These are phyloP conservation scores for Cephalopholis sonnerati DNA, from an alignment of 2,113 vertebrate genomes.

Conservation along the genomic window DNA sequence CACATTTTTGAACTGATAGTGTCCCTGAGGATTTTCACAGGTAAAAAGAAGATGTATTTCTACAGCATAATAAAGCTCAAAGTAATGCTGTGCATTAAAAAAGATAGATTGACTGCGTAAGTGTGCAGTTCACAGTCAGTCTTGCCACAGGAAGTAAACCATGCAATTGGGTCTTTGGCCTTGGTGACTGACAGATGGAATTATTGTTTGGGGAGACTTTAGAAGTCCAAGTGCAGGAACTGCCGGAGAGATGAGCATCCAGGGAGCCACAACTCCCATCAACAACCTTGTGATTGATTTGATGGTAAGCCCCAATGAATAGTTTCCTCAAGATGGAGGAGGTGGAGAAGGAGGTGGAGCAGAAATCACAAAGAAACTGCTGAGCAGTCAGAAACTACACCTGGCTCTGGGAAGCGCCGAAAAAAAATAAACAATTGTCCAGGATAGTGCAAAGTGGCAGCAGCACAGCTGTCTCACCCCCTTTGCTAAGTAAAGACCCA, in stretches of 20 bases:
- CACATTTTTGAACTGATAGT: background rate
- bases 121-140: background rate
- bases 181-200: slow-evolving; percentile 11
- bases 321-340: slow-evolving; percentile 15
- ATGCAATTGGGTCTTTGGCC: background rate
- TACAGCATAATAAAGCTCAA: background rate
- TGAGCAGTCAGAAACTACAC: slow-evolving; percentile 60
- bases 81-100: background rate
- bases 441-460: slow-evolving; percentile 24
- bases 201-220: slow-evolving; percentile 19
- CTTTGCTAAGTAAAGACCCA: slow-evolving; percentile 2
- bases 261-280: slow-evolving; percentile 26
- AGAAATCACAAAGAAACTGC: slow-evolving; percentile 51
- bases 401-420: slow-evolving; percentile 43
- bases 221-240: slow-evolving; percentile 7
- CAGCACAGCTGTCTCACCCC: slow-evolving; percentile 34
- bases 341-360: slow-evolving; percentile 13
- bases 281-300: slow-evolving; percentile 28
- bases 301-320: slow-evolving; percentile 36
- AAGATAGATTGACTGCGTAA: background rate
- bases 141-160: background rate
- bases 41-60: background rate
- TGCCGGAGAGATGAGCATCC: slow-evolving; percentile 14
- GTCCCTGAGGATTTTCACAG: background rate
- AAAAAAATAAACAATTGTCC: slow-evolving; percentile 41